Percentiles rank a stretch among this genome's conserved stretches.
Conservation (phyloP, 2,113 vertebrate species). For the Varanus salvator region DNA sequence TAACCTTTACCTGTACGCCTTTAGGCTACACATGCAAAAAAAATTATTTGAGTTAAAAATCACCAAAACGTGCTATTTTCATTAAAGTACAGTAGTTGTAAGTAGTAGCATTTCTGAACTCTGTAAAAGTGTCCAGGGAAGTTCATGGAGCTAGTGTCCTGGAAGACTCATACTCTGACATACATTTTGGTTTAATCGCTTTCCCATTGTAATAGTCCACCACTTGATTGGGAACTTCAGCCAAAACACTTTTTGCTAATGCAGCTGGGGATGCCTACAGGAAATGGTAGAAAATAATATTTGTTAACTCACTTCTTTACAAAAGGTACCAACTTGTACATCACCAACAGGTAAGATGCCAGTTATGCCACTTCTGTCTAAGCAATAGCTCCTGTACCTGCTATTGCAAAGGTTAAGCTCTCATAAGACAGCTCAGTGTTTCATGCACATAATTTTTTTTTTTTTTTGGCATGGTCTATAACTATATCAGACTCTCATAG, state of each 20-base stretch:
- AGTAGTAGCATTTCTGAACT: slow-evolving; percentile 68
- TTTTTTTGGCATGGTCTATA: not conserved
- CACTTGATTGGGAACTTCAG: slow-evolving; percentile 98
- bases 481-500: not conserved
- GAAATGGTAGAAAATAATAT: slow-evolving; percentile 68
- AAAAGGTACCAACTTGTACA: not conserved
- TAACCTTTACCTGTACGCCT: slow-evolving; percentile 79
- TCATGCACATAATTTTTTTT: not conserved
- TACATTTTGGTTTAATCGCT: slow-evolving; percentile 95
- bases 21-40: slow-evolving; percentile 89
- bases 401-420: not conserved
- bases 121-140: slow-evolving; percentile 70
- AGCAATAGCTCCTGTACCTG: not conserved
- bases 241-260: slow-evolving; percentile 94
- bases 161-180: slow-evolving; percentile 92
- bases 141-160: slow-evolving; percentile 90
- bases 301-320: slow-evolving; percentile 43
- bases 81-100: slow-evolving; percentile 73
- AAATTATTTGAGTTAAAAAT: slow-evolving; percentile 82
- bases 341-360: not conserved
- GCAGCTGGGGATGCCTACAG: slow-evolving; percentile 94
- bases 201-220: slow-evolving; percentile 99
- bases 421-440: not conserved
- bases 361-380: not conserved
- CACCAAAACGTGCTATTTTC: slow-evolving; percentile 84